Percentiles rank a stretch among this genome's conserved stretches.
Conservation (phyloP, 1,140 invertebrate genomes). For the Spodoptera litura region DNA sequence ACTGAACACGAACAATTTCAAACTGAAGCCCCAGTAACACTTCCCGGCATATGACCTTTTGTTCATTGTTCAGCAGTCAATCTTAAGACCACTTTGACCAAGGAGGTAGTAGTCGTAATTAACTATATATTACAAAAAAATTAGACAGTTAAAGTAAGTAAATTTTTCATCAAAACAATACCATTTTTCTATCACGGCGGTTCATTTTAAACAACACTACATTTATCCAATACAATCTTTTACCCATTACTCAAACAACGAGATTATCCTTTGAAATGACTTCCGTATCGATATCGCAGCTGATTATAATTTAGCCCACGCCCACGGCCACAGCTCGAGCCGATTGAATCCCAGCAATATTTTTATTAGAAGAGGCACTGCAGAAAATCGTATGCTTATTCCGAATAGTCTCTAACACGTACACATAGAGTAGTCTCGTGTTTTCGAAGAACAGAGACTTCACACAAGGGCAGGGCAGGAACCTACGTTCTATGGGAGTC, state of each 20-base stretch:
- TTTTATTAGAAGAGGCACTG: constrained; percentile 39
- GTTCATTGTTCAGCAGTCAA: too few species aligned
- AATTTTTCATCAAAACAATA: too few species aligned
- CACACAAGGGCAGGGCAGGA: not conserved
- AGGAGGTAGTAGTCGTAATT: too few species aligned
- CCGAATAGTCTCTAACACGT: constrained; percentile 41
- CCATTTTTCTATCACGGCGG: too few species aligned
- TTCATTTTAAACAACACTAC: not conserved
- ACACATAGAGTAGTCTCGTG: constrained; percentile 40
- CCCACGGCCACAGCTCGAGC: constrained; percentile 6
- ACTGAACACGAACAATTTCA: too few species aligned
- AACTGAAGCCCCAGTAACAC: too few species aligned
- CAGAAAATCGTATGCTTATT: constrained; percentile 59
- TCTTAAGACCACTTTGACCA: too few species aligned
- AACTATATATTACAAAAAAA: too few species aligned
- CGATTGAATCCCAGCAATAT: constrained; percentile 39
- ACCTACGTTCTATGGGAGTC: too few species aligned
- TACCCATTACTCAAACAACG: constrained; percentile 9
- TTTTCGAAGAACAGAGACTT: constrained; percentile 26
- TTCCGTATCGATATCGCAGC: not conserved
- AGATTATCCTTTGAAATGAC: constrained; percentile 10
- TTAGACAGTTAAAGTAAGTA: too few species aligned
- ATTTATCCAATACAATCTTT: not conserved
- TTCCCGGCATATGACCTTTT: too few species aligned
- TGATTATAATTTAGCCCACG: constrained; percentile 33